Evolutionary conservation across 2,797 vertebrate species (phyloP).

Genomic region (Melanotaenia maccullochi): DNA sequence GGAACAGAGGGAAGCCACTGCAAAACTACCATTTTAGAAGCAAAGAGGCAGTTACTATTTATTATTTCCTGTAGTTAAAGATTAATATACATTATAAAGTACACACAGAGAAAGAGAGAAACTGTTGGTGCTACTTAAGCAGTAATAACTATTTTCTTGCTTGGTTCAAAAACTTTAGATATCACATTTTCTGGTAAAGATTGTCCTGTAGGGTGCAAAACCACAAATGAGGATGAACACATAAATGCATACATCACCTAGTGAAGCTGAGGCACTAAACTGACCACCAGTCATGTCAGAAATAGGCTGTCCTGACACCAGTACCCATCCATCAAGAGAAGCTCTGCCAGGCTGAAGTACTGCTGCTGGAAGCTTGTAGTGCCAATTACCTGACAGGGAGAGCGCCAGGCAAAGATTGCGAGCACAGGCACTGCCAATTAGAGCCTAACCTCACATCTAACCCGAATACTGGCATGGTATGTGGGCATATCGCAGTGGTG

Average conservation of each 20-base stretch:
- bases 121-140: not conserved
- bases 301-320: conserved; percentile 74
- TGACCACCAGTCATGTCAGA: conserved; percentile 75
- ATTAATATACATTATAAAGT: not conserved
- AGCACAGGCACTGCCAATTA: conserved; percentile 82
- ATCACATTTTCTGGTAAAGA: not conserved
- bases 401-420: conserved; percentile 66
- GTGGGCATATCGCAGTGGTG: conserved; percentile 62
- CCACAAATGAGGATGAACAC: conserved; percentile 37
- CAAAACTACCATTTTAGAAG: not conserved
- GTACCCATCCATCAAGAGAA: conserved; percentile 80
- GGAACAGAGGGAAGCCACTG: conserved; percentile 14
- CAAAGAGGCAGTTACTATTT: not conserved
- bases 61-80: not conserved
- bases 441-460: conserved; percentile 61
- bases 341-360: conserved; percentile 37
- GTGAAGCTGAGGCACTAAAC: conserved; percentile 65
- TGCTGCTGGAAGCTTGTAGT: conserved; percentile 55
- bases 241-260: conserved; percentile 42
- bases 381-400: conserved; percentile 84
- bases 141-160: not conserved
- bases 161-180: not conserved
- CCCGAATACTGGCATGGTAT: conserved; percentile 65
- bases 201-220: too few species aligned
- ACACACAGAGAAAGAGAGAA: not conserved